These are phyloP conservation scores for Mesopsocus fuscifrons DNA, from an alignment of 2,888 invertebrate species.

Conservation along the genomic window DNA sequence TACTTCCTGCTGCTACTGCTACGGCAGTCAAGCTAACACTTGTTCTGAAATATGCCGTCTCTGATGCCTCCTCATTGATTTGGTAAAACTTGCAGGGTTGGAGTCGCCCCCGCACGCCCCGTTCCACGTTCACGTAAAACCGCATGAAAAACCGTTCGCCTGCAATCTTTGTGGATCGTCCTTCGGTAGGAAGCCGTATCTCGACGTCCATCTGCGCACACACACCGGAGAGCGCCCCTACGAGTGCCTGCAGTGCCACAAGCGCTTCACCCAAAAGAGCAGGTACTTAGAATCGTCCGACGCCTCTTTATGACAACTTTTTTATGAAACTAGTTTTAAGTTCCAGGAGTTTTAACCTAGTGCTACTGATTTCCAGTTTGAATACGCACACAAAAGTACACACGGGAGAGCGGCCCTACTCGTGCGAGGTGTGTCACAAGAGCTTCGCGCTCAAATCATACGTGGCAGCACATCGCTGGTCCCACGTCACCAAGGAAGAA, in stretches of 20 bases:
- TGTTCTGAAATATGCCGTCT: no score
- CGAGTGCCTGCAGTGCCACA: constrained; percentile 53
- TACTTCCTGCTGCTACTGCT: no score
- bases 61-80: no score
- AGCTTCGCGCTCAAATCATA: constrained; percentile 34
- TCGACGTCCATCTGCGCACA: constrained; percentile 49
- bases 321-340: no score
- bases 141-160: neutral
- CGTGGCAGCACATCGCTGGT: neutral
- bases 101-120: neutral
- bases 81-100: neutral
- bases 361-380: constrained; percentile 40
- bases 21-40: no score
- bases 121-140: neutral
- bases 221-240: constrained; percentile 57
- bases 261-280: constrained; percentile 63
- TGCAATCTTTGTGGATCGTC: neutral
- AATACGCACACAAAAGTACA: constrained; percentile 67
- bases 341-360: no score
- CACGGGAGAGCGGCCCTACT: constrained; percentile 59
- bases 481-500: neutral
- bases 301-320: no score
- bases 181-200: neutral
- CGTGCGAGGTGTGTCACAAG: constrained; percentile 62
- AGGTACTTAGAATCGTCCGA: no score